Conservation (phyloP, 2,888 invertebrate genomes). For the Euzophera pinguis region DNA sequence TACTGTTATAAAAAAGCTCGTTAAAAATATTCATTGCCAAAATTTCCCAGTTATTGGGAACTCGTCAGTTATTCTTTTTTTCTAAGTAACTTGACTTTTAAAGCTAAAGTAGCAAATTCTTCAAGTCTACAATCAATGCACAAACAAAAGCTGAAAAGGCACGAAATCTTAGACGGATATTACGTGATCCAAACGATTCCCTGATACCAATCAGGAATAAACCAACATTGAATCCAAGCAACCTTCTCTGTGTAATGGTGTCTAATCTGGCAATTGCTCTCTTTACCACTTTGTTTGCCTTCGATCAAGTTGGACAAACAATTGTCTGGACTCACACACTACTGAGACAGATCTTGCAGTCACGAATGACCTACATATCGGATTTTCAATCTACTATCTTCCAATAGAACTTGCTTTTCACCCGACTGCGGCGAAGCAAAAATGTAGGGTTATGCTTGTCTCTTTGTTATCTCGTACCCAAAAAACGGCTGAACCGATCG, state of each 20-base stretch:
- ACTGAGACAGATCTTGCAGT: neutral
- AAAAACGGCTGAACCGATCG: no score
- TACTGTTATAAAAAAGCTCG: no score
- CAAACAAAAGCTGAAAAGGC: neutral
- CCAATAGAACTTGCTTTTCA: no score
- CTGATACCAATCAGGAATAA: slow-evolving; percentile 43
- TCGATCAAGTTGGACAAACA: slow-evolving; percentile 42
- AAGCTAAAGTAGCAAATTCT: no score
- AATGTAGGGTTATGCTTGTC: no score
- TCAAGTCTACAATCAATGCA: neutral
- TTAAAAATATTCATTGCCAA: no score
- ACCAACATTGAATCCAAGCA: slow-evolving; percentile 47
- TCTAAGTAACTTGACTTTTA: no score
- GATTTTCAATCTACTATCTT: no score
- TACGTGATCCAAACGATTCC: slow-evolving; percentile 54
- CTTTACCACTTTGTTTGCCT: slow-evolving; percentile 54
- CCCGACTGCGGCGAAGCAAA: no score
- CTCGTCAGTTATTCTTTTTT: no score
- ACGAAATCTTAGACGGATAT: slow-evolving; percentile 32
- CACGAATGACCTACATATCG: neutral
- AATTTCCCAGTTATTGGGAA: no score
- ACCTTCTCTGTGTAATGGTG: slow-evolving; percentile 45
- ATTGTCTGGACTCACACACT: neutral
- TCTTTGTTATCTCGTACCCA: no score
- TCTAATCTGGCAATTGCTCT: slow-evolving; percentile 46